A percentile compares a stretch with the other conserved stretches of the same genome.
These are phyloP conservation scores for Spicauda simplicius DNA, from an alignment of 2,888 invertebrate genomes.

Conservation along the genomic window DNA sequence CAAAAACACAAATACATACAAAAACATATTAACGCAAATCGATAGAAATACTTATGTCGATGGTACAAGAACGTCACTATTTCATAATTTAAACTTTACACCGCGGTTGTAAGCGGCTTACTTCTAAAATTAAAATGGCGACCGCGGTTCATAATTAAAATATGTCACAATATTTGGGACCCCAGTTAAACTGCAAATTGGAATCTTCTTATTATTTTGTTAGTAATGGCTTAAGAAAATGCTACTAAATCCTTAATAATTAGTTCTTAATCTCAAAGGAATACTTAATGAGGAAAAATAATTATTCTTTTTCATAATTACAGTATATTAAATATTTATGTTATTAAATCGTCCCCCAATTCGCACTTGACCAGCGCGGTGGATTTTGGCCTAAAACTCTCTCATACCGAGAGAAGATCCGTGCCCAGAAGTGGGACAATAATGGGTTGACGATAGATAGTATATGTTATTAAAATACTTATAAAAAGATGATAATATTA, in stretches of 20 bases:
- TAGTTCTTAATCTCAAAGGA: slow-evolving; percentile 5
- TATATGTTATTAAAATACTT: too few species aligned
- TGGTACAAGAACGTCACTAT: slow-evolving; percentile 53
- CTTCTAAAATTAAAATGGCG: slow-evolving; percentile 76
- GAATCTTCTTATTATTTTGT: slow-evolving; percentile 8
- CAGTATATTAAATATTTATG: too few species aligned
- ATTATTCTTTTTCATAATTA: neutral
- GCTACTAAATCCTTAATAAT: neutral
- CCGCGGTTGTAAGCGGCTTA: slow-evolving; percentile 75
- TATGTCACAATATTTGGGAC: slow-evolving; percentile 74
- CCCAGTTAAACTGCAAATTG: slow-evolving; percentile 46
- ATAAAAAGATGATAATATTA: too few species aligned
- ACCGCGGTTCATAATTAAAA: slow-evolving; percentile 70
- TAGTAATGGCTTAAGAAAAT: slow-evolving; percentile 4
- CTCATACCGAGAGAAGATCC: too few species aligned
- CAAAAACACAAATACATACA: too few species aligned
- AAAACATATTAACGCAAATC: neutral
- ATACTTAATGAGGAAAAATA: neutral
- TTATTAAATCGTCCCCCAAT: too few species aligned
- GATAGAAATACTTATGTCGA: neutral
- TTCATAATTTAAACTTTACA: slow-evolving; percentile 62
- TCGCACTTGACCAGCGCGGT: too few species aligned
- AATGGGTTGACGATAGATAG: too few species aligned
- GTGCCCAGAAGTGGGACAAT: too few species aligned
- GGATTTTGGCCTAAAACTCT: too few species aligned